These are phyloP conservation scores for Dipodomys stephensi DNA, from an alignment of 2,113 vertebrate species.

Conservation along the genomic window DNA sequence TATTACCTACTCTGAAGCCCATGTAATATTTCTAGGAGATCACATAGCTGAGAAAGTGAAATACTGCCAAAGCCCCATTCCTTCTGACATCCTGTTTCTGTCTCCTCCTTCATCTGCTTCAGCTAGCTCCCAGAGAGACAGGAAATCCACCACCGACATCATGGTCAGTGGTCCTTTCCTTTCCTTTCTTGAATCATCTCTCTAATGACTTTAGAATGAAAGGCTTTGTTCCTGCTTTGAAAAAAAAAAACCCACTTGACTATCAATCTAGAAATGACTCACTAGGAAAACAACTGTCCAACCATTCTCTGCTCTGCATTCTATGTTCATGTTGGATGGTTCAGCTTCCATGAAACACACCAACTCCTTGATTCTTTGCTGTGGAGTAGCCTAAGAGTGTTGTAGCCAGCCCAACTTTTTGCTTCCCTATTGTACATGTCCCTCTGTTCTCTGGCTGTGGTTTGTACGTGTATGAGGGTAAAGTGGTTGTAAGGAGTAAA, in stretches of 20 bases:
- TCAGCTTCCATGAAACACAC: neutral
- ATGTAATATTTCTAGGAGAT: neutral
- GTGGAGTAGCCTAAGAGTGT: neutral
- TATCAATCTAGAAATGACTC: neutral
- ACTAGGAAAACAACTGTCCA: neutral
- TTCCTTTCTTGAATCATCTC: neutral
- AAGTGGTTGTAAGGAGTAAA: no score
- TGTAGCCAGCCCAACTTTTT: neutral
- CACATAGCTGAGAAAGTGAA: neutral
- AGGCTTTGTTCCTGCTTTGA: neutral
- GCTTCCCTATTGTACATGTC: neutral
- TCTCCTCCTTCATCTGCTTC: neutral
- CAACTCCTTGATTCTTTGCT: neutral
- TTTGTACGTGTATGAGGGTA: no score
- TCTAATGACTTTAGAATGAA: neutral
- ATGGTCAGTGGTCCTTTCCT: neutral
- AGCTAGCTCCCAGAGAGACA: neutral
- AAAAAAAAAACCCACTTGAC: neutral
- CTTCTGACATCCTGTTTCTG: neutral
- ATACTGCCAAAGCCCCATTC: neutral
- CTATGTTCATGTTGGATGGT: rapidly evolving
- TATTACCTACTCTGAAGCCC: neutral
- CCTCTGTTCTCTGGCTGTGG: neutral
- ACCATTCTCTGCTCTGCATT: neutral
- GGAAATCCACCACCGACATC: neutral